Conservation (phyloP, 2,888 invertebrate species). For the Acleris holmiana region DNA sequence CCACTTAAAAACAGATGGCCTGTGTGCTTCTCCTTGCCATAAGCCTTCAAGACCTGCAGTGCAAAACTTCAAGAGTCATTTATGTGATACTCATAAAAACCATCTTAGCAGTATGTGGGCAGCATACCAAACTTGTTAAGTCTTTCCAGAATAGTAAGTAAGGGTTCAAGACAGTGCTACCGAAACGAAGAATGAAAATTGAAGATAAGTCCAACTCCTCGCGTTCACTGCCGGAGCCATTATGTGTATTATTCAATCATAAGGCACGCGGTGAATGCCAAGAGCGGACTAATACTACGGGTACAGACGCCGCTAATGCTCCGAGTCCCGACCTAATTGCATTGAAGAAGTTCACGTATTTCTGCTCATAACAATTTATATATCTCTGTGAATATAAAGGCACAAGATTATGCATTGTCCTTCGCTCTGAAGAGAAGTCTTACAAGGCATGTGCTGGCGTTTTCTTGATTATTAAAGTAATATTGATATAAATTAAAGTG, state of each 20-base stretch:
- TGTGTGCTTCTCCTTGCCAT: too few species aligned
- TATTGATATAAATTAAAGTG: too few species aligned
- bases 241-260: slow-evolving; percentile 93
- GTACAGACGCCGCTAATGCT: slow-evolving; percentile 26
- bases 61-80: too few species aligned
- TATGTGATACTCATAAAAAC: too few species aligned
- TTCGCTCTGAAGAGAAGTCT: too few species aligned
- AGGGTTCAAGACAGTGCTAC: not conserved
- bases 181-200: slow-evolving; percentile 45
- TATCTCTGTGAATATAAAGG: not conserved
- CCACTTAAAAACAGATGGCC: too few species aligned
- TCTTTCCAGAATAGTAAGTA: not conserved
- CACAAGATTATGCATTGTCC: not conserved
- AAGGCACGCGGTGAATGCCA: slow-evolving; percentile 99
- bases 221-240: slow-evolving; percentile 97
- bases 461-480: too few species aligned
- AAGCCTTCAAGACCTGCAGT: too few species aligned
- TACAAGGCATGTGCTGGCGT: too few species aligned
- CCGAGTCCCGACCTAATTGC: not conserved
- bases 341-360: not conserved
- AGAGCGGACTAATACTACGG: slow-evolving; percentile 90
- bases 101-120: too few species aligned
- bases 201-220: slow-evolving; percentile 89
- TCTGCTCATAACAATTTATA: not conserved
- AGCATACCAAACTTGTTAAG: too few species aligned